Evolutionary conservation across 2,113 vertebrate genomes (phyloP).

Genomic region (Cochlearius cochlearius): DNA sequence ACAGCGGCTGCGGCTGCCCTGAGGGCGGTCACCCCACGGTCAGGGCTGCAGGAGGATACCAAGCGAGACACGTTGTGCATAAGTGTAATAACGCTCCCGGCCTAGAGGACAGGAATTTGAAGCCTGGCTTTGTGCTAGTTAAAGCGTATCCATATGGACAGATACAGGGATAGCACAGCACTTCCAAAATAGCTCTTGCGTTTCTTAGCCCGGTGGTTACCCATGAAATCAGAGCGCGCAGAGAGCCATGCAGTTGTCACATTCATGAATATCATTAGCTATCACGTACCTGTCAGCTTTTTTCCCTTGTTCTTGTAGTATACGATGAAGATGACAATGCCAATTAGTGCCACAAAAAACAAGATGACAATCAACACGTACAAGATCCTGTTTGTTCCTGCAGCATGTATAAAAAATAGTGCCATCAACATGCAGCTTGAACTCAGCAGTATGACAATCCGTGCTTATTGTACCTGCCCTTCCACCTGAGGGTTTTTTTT

Average conservation of each 20-base stretch:
- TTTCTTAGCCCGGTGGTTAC: neutral
- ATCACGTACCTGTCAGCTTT: slow-evolving; percentile 70
- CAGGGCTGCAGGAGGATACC: neutral
- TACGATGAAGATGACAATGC: slow-evolving; percentile 45
- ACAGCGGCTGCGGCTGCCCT: fast-evolving
- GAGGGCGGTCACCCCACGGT: fast-evolving
- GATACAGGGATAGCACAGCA: neutral
- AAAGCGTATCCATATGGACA: neutral
- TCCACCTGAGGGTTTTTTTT: neutral
- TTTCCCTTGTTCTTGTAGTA: slow-evolving; percentile 78
- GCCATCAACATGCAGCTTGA: neutral
- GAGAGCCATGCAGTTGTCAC: neutral
- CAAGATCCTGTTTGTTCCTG: slow-evolving; percentile 66
- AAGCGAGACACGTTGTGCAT: fast-evolving
- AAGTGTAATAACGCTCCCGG: neutral
- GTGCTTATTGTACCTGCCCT: neutral
- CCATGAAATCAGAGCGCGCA: neutral
- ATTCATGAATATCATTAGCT: neutral
- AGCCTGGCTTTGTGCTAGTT: neutral
- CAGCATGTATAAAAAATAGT: neutral
- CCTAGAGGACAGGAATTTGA: neutral
- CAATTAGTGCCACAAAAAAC: slow-evolving; percentile 66
- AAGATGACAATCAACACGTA: slow-evolving; percentile 65
- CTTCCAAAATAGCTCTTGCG: neutral
- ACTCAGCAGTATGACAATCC: neutral